Evolutionary conservation across 2,113 vertebrate genomes (phyloP).

Genomic region (Esox niger): DNA sequence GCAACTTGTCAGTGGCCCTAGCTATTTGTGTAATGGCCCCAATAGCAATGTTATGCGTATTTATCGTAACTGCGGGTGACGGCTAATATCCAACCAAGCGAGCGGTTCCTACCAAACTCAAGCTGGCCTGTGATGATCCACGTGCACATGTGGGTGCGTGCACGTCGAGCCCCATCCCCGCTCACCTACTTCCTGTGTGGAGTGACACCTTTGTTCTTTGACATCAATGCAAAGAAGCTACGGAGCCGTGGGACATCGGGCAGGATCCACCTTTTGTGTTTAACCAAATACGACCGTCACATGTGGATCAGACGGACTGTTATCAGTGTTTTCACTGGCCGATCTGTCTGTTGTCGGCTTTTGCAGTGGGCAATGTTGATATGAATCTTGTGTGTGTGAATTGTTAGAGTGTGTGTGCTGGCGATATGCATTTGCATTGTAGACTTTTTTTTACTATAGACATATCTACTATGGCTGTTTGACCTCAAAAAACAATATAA

Average conservation of each 20-base stretch:
- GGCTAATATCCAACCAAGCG: neutral
- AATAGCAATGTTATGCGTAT: neutral
- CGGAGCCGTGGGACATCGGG: neutral
- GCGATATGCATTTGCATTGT: neutral
- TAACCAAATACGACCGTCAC: constrained; percentile 50
- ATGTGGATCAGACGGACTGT: constrained; percentile 43
- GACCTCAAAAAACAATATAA: too few species aligned
- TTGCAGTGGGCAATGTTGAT: neutral
- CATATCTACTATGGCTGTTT: too few species aligned
- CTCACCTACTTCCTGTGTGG: constrained; percentile 59
- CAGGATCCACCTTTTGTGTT: constrained; percentile 51
- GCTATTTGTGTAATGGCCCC: too few species aligned
- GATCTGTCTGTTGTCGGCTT: constrained; percentile 36
- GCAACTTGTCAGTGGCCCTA: too few species aligned
- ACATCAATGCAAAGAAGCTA: constrained; percentile 57
- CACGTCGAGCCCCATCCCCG: constrained; percentile 44
- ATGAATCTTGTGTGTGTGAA: neutral
- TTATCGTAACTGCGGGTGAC: neutral
- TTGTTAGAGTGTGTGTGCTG: neutral
- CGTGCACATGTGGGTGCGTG: neutral
- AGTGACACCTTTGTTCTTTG: constrained; percentile 67
- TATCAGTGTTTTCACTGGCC: constrained; percentile 43
- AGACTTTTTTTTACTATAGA: neutral
- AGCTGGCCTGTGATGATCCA: constrained; percentile 12
- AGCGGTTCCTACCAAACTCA: neutral